Evolutionary conservation across 2,797 vertebrate species (phyloP).

Genomic region (Fundulus diaphanus): DNA sequence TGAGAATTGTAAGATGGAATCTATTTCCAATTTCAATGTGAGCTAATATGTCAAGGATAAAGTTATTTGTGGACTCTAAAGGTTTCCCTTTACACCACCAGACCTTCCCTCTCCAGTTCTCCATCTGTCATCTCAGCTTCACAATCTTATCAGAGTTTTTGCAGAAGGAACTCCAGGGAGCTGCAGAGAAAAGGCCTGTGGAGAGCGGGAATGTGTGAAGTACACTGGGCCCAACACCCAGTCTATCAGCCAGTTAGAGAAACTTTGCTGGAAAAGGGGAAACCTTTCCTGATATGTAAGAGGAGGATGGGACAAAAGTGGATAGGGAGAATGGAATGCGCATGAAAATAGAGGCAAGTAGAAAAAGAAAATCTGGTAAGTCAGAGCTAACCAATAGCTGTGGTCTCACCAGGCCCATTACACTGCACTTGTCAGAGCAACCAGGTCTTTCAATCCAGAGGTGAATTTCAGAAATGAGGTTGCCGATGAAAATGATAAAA

Average conservation of each 20-base stretch:
- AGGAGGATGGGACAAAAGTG: neutral
- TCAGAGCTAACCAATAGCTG: conserved; percentile 34
- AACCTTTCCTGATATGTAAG: conserved; percentile 25
- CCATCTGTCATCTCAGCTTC: conserved; percentile 40
- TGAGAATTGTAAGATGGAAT: neutral
- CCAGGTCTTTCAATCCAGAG: conserved; percentile 43
- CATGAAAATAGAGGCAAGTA: neutral
- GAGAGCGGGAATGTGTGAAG: conserved; percentile 42
- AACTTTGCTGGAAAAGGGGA: conserved; percentile 40
- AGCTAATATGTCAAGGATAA: neutral
- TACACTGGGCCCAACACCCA: conserved; percentile 15
- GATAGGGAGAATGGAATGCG: neutral
- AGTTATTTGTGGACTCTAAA: conserved; percentile 7
- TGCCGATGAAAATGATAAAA: conserved; percentile 56
- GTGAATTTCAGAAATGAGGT: conserved; percentile 37
- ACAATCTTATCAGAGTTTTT: conserved; percentile 62
- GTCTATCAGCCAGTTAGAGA: conserved; percentile 38
- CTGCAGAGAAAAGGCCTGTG: conserved; percentile 37
- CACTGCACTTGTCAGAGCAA: conserved; percentile 17
- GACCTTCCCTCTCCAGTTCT: conserved; percentile 5
- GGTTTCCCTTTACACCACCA: conserved; percentile 1
- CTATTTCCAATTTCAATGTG: neutral
- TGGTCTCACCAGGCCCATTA: conserved; percentile 43
- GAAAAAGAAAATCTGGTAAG: conserved; percentile 17
- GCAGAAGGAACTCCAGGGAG: conserved; percentile 59